Conservation (phyloP, 2,797 vertebrate genomes). For the Premnoplex brunnescens region DNA sequence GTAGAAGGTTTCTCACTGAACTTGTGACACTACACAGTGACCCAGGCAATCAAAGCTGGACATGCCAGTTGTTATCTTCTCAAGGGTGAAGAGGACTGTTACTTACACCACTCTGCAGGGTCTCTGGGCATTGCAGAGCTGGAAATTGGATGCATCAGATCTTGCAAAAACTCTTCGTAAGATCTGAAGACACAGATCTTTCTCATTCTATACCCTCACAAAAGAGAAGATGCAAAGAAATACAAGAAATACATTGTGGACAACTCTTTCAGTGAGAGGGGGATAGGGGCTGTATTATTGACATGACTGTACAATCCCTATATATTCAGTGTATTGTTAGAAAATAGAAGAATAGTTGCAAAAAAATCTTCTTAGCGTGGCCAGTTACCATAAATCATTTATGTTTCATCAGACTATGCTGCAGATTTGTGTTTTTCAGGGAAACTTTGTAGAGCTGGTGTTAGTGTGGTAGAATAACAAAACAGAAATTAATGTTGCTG, state of each 20-base stretch:
- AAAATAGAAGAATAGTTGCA: background rate
- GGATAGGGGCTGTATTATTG: background rate
- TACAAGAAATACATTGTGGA: background rate
- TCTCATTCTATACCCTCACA: background rate
- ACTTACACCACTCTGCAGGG: background rate
- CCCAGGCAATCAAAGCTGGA: background rate
- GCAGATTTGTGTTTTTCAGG: background rate
- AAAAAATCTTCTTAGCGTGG: background rate
- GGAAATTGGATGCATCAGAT: background rate
- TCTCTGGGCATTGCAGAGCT: background rate
- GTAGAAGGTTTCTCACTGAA: background rate
- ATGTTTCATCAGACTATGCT: accelerated
- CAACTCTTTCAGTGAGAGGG: background rate
- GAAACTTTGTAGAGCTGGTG: background rate
- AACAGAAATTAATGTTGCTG: background rate
- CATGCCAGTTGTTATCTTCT: background rate
- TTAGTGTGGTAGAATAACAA: background rate
- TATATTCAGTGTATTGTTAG: background rate
- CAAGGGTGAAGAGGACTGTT: background rate
- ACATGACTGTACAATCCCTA: background rate
- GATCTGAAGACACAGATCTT: background rate
- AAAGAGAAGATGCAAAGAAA: background rate
- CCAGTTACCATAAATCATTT: background rate
- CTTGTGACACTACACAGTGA: background rate
- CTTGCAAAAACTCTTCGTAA: background rate